These are phyloP conservation scores for Drosophila seclusa DNA, from an alignment of 2,888 invertebrate species.

Conservation along the genomic window DNA sequence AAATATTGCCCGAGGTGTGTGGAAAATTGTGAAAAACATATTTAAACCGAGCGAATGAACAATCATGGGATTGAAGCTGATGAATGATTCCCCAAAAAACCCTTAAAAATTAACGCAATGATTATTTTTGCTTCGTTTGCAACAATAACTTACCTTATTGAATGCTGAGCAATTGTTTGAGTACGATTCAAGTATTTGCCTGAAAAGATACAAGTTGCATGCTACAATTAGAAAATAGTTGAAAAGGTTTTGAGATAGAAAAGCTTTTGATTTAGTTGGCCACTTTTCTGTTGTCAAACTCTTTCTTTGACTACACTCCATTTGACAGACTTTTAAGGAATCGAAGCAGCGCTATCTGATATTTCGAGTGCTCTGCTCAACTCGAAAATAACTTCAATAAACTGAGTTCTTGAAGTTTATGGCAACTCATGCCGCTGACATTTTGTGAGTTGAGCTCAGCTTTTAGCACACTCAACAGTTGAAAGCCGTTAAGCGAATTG, in stretches of 20 bases:
- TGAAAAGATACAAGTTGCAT: slow-evolving; percentile 19
- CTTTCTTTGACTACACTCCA: not conserved
- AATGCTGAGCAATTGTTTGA: slow-evolving; percentile 1
- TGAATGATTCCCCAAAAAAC: too few species aligned
- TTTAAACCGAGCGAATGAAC: slow-evolving; percentile 10
- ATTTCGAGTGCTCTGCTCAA: not conserved
- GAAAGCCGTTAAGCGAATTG: not conserved
- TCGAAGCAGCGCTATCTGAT: not conserved
- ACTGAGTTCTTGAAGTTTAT: slow-evolving; percentile 1
- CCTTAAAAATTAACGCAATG: not conserved
- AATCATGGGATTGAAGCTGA: not conserved
- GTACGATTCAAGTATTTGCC: not conserved
- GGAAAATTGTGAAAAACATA: slow-evolving; percentile 8
- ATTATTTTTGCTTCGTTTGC: not conserved
- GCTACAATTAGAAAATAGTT: not conserved
- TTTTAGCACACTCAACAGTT: slow-evolving; percentile 23
- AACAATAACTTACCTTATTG: slow-evolving; percentile 14
- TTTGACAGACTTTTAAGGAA: not conserved
- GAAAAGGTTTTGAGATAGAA: not conserved
- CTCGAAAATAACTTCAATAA: not conserved
- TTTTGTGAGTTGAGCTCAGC: slow-evolving; percentile 31
- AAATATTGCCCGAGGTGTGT: slow-evolving; percentile 5
- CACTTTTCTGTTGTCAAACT: not conserved
- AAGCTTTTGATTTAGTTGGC: too few species aligned
- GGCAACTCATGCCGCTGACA: slow-evolving; percentile 20